These are phyloP conservation scores for Schizothorax lantsangensis DNA, from an alignment of 2,797 vertebrate species.

Conservation along the genomic window DNA sequence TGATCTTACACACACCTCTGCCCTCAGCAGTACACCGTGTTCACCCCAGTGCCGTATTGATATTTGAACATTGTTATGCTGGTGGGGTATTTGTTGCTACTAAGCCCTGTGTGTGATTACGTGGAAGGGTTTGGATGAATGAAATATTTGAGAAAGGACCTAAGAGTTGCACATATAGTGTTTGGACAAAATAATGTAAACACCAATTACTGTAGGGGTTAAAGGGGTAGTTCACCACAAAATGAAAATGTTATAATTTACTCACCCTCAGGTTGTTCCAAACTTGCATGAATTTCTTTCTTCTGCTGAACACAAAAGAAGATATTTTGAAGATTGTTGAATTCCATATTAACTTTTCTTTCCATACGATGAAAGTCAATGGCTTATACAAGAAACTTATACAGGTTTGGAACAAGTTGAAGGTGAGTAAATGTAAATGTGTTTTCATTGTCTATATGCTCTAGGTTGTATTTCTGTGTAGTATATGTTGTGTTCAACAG, in stretches of 20 bases:
- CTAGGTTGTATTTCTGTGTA: no score
- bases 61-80: background rate
- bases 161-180: background rate
- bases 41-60: background rate
- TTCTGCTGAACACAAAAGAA: background rate
- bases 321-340: background rate
- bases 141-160: background rate
- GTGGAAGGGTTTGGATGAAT: background rate
- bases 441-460: background rate
- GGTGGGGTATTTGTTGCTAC: background rate
- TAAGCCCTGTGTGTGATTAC: background rate
- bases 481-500: no score
- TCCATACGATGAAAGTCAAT: background rate
- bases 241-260: background rate
- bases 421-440: background rate
- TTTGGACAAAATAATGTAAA: background rate
- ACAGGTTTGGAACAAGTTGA: background rate
- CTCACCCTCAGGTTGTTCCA: background rate
- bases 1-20: slow-evolving; percentile 24
- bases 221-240: background rate
- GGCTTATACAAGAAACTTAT: background rate
- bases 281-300: background rate
- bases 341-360: no score
- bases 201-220: background rate
- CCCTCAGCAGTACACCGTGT: background rate